A percentile compares a stretch with the other conserved stretches of the same genome.
These are phyloP conservation scores for Upupa epops DNA, from an alignment of 2,113 vertebrate genomes.

Conservation along the genomic window DNA sequence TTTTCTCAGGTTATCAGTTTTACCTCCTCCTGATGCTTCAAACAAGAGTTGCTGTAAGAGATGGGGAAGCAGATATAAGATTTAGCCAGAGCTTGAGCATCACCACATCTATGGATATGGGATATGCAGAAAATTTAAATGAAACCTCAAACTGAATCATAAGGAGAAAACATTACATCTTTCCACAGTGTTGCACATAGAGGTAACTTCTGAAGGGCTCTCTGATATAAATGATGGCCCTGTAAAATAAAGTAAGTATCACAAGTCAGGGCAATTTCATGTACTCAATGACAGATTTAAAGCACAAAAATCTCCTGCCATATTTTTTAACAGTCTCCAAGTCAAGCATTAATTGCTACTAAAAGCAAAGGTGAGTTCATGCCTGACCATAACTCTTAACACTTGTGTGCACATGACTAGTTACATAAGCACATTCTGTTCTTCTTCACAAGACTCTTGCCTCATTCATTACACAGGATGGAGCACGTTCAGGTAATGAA, in stretches of 20 bases:
- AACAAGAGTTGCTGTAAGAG: conserved; percentile 93
- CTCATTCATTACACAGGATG: conserved; percentile 58
- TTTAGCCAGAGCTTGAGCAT: conserved; percentile 76
- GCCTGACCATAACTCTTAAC: conserved; percentile 62
- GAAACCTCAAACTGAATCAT: conserved; percentile 81
- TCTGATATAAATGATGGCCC: conserved; percentile 91
- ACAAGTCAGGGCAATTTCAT: neutral
- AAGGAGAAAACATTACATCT: conserved; percentile 94
- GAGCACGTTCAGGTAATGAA: conserved; percentile 30
- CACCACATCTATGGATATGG: conserved; percentile 85
- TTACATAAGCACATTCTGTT: neutral
- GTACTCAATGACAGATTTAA: neutral
- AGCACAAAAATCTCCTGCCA: neutral
- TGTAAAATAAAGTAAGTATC: conserved; percentile 76
- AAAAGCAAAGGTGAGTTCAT: conserved; percentile 22
- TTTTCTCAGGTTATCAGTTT: conserved; percentile 91
- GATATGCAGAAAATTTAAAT: conserved; percentile 80
- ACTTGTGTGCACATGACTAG: neutral
- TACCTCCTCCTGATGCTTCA: conserved; percentile 92
- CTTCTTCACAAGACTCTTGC: conserved; percentile 47
- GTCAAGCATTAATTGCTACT: neutral
- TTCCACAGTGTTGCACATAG: conserved; percentile 96
- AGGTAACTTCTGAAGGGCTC: conserved; percentile 91
- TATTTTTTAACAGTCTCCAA: neutral
- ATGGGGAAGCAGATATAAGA: conserved; percentile 85